Evolutionary conservation across 2,888 invertebrate genomes (phyloP), one percentile per base, ranked within the genome.

Genomic region (Uloborus plumipes): DNA sequence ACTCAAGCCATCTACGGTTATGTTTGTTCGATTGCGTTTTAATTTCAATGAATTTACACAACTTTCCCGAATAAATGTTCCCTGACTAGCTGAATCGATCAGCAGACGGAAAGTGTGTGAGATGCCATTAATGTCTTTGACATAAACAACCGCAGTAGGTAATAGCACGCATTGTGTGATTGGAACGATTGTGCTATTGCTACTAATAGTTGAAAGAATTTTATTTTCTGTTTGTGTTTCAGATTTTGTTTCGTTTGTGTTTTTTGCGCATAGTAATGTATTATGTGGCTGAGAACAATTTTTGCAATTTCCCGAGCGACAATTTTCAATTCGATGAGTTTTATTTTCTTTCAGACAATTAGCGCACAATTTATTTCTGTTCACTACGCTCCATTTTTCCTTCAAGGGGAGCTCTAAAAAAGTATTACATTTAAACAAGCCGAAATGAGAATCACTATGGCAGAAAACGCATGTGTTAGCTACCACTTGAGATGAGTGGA

Each of bases 61-160:
- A 70, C 51, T 55, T 22, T 16, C 31, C n/a, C 15, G 20, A 31
- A 9, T 49, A 51, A 72, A 58, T 49, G 13, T 62, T n/a, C 51
- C 77, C 55, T 74, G 72, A 55, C 70, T 53, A 15, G 16, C 53
- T 53, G 53, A 53, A 18, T 53, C 18, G 11, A 53, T 53, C 2
- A 53, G 53, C 3, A 53, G 3, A 3, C 53, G 3, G 53, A 3
- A 53, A 2, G 3, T 53, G 15, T 53, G 53, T 9, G 18, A 53
- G 2, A 18, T 53, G 53, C 53, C 53, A 53, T 53, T 53, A 53
- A 15, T 2, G 18, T 53, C 53, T 6, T 53, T 53, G 15, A 53
- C 53, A n/a, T 53, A 18, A n/a, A 53, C 53, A 6, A 53, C 18
- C 11, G 53, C 53, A 15, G 53, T 9, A 31, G 53, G 53, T 18